Conservation (phyloP, 2,113 vertebrate genomes). For the Ranitomeya variabilis region DNA sequence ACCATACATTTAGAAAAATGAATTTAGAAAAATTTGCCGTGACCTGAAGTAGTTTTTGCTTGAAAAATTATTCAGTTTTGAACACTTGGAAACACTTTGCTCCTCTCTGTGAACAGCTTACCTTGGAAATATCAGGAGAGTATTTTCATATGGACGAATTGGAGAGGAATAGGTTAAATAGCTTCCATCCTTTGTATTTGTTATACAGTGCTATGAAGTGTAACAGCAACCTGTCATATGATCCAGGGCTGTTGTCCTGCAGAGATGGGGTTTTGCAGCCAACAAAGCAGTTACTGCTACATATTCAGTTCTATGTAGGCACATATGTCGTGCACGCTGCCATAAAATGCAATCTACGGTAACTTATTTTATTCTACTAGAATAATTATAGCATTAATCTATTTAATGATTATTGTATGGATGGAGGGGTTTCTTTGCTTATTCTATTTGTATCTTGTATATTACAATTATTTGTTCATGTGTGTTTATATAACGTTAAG, state of each 20-base stretch:
- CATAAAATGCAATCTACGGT: neutral
- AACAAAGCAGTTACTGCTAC: neutral
- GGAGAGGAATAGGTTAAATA: conserved; percentile 26
- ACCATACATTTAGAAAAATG: too few relatives aligned
- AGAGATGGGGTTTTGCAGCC: neutral
- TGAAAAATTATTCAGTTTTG: too few relatives aligned
- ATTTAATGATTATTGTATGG: neutral
- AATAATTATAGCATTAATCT: neutral
- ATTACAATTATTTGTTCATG: neutral
- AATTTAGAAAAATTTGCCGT: too few relatives aligned
- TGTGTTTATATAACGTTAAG: neutral
- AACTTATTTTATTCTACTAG: neutral
- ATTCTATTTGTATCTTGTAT: neutral
- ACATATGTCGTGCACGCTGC: neutral
- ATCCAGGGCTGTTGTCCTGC: conserved; percentile 15
- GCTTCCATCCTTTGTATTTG: conserved; percentile 2
- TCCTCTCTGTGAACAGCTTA: neutral
- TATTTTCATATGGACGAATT: neutral
- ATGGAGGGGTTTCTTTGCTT: neutral
- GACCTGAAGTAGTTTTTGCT: too few relatives aligned
- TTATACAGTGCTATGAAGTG: conserved; percentile 41
- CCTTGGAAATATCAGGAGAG: neutral
- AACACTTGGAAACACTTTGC: neutral
- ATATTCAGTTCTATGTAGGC: neutral
- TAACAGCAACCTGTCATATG: conserved; percentile 51